phyloP scores from a whole-genome alignment of 2,113 vertebrate species.

The Empidonax alnorum region DNA sequence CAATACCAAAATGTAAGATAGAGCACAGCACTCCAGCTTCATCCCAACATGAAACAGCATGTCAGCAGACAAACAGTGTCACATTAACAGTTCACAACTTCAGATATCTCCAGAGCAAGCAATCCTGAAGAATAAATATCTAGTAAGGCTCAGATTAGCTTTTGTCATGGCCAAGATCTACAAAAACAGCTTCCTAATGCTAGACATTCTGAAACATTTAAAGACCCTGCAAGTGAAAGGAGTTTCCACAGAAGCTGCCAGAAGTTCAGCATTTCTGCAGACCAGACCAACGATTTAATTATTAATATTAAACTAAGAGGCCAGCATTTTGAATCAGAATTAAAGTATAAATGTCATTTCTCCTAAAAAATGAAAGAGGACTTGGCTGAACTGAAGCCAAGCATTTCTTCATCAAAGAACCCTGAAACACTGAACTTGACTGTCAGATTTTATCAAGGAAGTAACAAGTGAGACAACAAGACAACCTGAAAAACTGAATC shows the following conservation, averaged over 20 bases:
- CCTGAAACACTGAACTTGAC: background rate
- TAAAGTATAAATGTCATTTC: background rate
- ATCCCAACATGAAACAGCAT: background rate
- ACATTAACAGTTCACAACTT: background rate
- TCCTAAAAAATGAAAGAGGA: background rate
- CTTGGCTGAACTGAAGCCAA: background rate
- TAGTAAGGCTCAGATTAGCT: background rate
- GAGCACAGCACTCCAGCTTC: background rate
- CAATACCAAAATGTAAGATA: background rate
- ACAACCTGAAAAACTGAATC: background rate
- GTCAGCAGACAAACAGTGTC: background rate
- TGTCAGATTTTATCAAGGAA: background rate
- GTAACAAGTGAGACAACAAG: background rate
- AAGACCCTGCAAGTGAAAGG: background rate
- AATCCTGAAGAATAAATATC: background rate
- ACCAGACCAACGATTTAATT: slow-evolving; percentile 40
- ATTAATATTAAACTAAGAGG: slow-evolving; percentile 23
- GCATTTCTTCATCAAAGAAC: background rate
- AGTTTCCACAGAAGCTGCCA: slow-evolving; percentile 53
- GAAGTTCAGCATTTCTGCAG: slow-evolving; percentile 10
- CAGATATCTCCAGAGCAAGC: background rate
- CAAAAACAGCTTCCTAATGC: slow-evolving; percentile 18
- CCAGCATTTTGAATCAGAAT: slow-evolving; percentile 11
- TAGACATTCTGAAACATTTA: background rate
- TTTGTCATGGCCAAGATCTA: slow-evolving; percentile 10